Evolutionary conservation across 2,113 vertebrate species (phyloP).

Genomic region (Siphamia tubifer): DNA sequence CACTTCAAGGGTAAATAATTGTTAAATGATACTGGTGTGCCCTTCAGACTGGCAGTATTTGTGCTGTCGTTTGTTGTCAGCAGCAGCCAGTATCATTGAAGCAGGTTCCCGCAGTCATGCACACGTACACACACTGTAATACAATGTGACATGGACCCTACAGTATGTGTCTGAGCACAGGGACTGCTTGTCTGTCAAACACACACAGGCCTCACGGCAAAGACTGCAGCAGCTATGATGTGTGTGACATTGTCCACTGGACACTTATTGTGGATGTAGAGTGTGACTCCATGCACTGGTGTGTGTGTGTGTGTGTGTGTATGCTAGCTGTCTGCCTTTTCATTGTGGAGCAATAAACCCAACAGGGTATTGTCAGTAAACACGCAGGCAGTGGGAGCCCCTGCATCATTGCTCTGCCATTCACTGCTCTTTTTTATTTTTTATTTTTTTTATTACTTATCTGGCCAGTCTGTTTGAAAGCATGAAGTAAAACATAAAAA

Average conservation of each 20-base stretch:
- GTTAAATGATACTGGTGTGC: too few species aligned
- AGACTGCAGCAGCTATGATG: slow-evolving; percentile 38
- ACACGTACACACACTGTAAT: slow-evolving; percentile 52
- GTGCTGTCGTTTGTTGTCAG: neutral
- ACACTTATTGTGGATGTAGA: slow-evolving; percentile 34
- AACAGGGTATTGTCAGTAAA: slow-evolving; percentile 57
- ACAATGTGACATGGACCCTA: slow-evolving; percentile 76
- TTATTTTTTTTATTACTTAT: too few species aligned
- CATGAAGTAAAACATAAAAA: neutral
- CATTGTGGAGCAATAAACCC: slow-evolving; percentile 47
- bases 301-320: slow-evolving; percentile 39
- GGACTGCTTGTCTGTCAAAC: slow-evolving; percentile 65
- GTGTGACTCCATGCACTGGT: neutral
- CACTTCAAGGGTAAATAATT: too few species aligned
- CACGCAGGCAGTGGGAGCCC: slow-evolving; percentile 38
- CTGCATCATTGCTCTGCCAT: slow-evolving; percentile 41
- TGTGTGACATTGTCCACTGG: slow-evolving; percentile 65
- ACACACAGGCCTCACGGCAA: slow-evolving; percentile 55
- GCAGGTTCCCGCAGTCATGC: slow-evolving; percentile 29
- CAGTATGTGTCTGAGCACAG: slow-evolving; percentile 72
- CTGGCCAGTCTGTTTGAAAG: slow-evolving; percentile 17
- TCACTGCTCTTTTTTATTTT: slow-evolving; percentile 15
- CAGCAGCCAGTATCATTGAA: slow-evolving; percentile 35
- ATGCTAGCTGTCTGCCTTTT: slow-evolving; percentile 45
- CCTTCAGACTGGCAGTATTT: too few species aligned